These are phyloP conservation scores for Opisthograptis luteolata DNA, from an alignment of 2,888 invertebrate species.

Conservation along the genomic window DNA sequence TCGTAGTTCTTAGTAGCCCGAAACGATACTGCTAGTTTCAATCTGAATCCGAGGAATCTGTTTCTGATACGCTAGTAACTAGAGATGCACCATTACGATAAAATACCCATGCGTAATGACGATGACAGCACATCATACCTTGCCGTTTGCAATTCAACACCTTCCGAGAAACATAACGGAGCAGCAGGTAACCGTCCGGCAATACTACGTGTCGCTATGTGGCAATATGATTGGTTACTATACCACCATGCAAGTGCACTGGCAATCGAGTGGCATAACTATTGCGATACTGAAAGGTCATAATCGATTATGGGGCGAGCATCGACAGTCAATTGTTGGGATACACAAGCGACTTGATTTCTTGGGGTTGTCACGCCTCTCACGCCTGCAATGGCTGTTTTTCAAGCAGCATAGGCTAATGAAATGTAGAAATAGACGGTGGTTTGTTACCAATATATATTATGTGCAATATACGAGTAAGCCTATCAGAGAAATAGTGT, in stretches of 20 bases:
- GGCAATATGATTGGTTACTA: conserved; percentile 21
- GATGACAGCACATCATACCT: conserved; percentile 30
- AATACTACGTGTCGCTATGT: conserved; percentile 36
- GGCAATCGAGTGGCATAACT: conserved; percentile 33
- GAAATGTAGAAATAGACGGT: conserved; percentile 2
- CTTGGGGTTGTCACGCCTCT: not conserved
- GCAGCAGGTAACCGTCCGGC: conserved; percentile 31
- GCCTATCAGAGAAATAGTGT: no score
- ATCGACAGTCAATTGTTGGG: conserved; percentile 25
- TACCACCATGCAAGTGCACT: conserved; percentile 27
- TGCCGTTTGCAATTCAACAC: conserved; percentile 33
- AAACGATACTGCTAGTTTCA: not conserved
- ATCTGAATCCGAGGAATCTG: not conserved
- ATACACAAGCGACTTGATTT: not conserved
- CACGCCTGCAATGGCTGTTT: not conserved
- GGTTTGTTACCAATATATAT: no score
- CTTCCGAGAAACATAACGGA: conserved; percentile 39
- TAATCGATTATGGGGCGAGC: conserved; percentile 34
- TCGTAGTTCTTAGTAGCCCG: not conserved
- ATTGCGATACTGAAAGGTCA: conserved; percentile 39
- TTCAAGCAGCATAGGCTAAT: not conserved
- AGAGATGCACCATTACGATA: conserved; percentile 21
- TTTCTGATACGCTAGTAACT: not conserved
- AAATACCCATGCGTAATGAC: conserved; percentile 20
- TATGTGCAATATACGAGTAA: no score